phyloP scores from a whole-genome alignment of 1,140 invertebrate species.

The Drosophila athabasca region DNA sequence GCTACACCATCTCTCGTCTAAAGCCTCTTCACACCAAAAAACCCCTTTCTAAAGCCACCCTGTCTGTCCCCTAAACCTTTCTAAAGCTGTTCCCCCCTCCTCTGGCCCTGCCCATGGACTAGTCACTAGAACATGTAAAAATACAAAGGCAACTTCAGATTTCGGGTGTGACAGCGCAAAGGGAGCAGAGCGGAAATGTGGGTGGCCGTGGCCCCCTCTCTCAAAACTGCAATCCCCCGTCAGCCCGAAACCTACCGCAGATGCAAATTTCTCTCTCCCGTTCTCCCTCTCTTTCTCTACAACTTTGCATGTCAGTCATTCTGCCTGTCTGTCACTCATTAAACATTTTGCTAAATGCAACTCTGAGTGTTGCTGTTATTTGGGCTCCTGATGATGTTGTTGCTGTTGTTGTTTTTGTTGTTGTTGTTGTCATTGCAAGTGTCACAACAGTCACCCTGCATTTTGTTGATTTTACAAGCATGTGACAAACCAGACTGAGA shows the following conservation, averaged over 20 bases:
- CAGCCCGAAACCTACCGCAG: conserved; percentile 65
- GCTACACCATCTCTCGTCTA: background rate
- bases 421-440: conserved; percentile 67
- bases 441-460: conserved; percentile 70
- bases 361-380: conserved; percentile 53
- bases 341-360: conserved; percentile 78
- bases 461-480: conserved; percentile 72
- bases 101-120: conserved; percentile 37
- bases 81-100: background rate
- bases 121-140: conserved; percentile 37
- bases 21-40: no score
- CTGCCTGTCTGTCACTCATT: conserved; percentile 62
- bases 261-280: conserved; percentile 35
- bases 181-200: conserved; percentile 67
- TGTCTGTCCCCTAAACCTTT: background rate
- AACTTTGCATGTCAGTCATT: background rate
- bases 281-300: no score
- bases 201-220: conserved; percentile 50
- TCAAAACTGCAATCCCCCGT: background rate
- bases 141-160: conserved; percentile 75
- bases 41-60: no score
- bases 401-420: conserved; percentile 57
- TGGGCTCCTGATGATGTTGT: conserved; percentile 49
- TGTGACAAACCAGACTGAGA: conserved; percentile 62
- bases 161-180: conserved; percentile 77